These are phyloP conservation scores for Drosophila orosa DNA, from an alignment of 1,140 invertebrate species.

Conservation along the genomic window DNA sequence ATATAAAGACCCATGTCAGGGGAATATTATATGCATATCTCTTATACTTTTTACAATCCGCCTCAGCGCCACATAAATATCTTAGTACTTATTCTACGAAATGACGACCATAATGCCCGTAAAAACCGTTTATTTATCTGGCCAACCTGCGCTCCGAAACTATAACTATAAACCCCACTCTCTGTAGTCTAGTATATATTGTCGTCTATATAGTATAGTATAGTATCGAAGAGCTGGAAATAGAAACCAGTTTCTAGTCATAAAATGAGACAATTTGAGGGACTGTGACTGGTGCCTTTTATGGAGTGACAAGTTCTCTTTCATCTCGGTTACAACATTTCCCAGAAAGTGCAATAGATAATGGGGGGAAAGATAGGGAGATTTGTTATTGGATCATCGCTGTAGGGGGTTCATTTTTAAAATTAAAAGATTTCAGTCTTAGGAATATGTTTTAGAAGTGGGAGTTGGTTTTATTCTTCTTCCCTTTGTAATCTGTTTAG, in stretches of 20 bases:
- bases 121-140: slow-evolving; percentile 29
- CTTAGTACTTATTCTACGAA: slow-evolving; percentile 12
- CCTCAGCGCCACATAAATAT: slow-evolving; percentile 27
- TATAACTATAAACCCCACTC: slow-evolving; percentile 17
- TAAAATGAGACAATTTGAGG: slow-evolving; percentile 14
- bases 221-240: slow-evolving; percentile 26
- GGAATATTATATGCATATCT: slow-evolving; percentile 45
- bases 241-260: slow-evolving; percentile 30
- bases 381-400: background rate
- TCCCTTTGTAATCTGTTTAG: background rate
- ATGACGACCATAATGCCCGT: slow-evolving; percentile 20
- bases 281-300: slow-evolving; percentile 1
- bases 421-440: background rate
- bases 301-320: slow-evolving; percentile 10
- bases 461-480: no score
- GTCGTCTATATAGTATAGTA: slow-evolving; percentile 21
- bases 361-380: background rate
- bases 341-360: slow-evolving; percentile 13
- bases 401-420: background rate
- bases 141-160: slow-evolving; percentile 7
- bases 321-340: slow-evolving; percentile 13
- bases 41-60: slow-evolving; percentile 34
- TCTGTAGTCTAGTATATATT: background rate
- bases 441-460: background rate
- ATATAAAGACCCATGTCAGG: slow-evolving; percentile 20